Conservation (phyloP, 2,113 vertebrate species). For the Piaya cayana region DNA sequence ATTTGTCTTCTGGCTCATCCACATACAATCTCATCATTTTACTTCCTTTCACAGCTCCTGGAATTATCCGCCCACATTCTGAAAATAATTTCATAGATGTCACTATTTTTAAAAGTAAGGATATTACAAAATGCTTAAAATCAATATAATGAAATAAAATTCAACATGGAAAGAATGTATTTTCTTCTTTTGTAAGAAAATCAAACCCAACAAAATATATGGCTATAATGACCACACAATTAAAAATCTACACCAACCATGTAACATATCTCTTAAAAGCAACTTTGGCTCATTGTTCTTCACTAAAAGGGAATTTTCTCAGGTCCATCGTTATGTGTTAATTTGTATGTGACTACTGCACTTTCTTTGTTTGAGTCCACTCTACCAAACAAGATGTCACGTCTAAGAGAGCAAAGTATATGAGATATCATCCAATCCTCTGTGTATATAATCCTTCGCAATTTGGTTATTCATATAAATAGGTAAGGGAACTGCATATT, state of each 20-base stretch:
- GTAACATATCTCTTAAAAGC: background rate
- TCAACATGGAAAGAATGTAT: background rate
- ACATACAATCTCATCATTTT: conserved; percentile 78
- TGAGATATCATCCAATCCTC: background rate
- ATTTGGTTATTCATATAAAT: background rate
- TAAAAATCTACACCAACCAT: background rate
- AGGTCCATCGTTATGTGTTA: background rate
- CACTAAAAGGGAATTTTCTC: background rate
- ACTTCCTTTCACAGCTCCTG: conserved; percentile 68
- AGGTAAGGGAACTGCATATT: background rate
- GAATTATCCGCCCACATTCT: conserved; percentile 81
- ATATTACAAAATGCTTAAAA: background rate
- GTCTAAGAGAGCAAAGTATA: background rate
- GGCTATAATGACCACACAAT: background rate
- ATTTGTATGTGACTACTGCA: background rate
- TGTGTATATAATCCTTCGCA: background rate
- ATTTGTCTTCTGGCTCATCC: conserved; percentile 63
- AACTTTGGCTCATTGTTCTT: background rate
- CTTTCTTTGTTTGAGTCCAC: background rate
- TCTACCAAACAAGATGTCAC: background rate
- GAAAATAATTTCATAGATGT: conserved; percentile 50
- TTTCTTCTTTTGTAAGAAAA: background rate
- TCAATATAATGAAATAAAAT: background rate
- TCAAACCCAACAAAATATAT: background rate
- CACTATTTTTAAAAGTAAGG: background rate